Evolutionary conservation across 2,113 vertebrate genomes (phyloP), one percentile per base, ranked within the genome.

Genomic region (Grus americana): DNA sequence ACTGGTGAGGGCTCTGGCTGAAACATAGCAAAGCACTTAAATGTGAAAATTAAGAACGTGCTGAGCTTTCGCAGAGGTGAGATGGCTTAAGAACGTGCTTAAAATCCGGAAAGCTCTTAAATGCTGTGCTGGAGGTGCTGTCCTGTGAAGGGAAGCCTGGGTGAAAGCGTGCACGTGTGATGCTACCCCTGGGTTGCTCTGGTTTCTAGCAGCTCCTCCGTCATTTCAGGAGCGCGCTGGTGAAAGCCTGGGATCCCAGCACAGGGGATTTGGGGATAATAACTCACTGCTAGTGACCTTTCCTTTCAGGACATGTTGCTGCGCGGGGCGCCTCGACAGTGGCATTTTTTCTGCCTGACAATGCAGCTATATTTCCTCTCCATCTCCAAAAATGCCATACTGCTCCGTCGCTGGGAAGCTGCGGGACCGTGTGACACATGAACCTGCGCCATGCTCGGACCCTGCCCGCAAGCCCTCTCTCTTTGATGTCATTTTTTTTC

Each of bases 141-240:
- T 30, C 54, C 59, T 58, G 32, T 9, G 27, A 62, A 36, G 27
- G 32, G 36, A 12, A 76, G 44, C 34, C 32, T 22, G 49, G 30
- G 55, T 1, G 16, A 50, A 72, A 71, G 34, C 0, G 2, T 44
- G n/a, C 9, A 5, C 13, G 44, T 0, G 0, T 21, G 18, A 38
- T 16, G 38, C 30, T 54, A 20, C 16, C 2, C 11, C 21, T 1
- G 0, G 4, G 2, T 49, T 1, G 0, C 67, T 85, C 50, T 16
- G 19, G 29, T 66, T 78, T 68, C 72, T 66, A 71, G n/a, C 46
- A 79, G 44, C 47, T 68, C 8, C 22, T 70, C 50, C 0, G 12
- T 55, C 36, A 58, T 70, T 92, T 79, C 54, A 68, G 74, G 65
- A 81, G 44, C 4, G 10, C 1, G 2, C 38, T 87, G 68, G 49